phyloP scores from a whole-genome alignment of 2,113 vertebrate species.

The Pseudorasbora parva region DNA sequence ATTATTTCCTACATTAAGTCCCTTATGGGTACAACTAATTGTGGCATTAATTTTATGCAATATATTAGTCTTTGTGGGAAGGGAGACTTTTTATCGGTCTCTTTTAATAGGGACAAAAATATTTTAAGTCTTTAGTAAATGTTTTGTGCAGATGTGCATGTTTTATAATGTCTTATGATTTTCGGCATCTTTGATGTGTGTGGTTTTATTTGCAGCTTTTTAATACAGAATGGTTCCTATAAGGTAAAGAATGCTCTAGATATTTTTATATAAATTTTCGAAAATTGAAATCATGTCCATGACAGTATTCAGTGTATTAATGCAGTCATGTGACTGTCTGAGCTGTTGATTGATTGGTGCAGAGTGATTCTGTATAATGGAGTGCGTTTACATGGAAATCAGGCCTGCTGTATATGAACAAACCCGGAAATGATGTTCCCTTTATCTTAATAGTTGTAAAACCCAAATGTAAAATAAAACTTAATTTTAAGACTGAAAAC shows the following conservation, averaged over 20 bases:
- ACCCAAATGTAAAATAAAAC: slow-evolving; percentile 45
- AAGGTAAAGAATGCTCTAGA: slow-evolving; percentile 38
- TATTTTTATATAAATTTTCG: slow-evolving; percentile 48
- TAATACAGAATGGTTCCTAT: slow-evolving; percentile 41
- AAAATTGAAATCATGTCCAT: slow-evolving; percentile 27
- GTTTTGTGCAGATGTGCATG: slow-evolving; percentile 37
- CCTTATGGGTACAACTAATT: slow-evolving; percentile 21
- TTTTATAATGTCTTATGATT: slow-evolving; percentile 23
- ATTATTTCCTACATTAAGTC: slow-evolving; percentile 13
- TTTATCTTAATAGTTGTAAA: slow-evolving; percentile 41
- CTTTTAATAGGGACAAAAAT: slow-evolving; percentile 26
- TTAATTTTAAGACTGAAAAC: slow-evolving; percentile 32
- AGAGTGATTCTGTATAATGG: slow-evolving; percentile 29
- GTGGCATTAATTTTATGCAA: slow-evolving; percentile 48
- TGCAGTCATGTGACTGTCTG: slow-evolving; percentile 28
- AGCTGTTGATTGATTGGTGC: slow-evolving; percentile 37
- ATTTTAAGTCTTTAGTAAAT: slow-evolving; percentile 21
- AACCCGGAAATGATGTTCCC: slow-evolving; percentile 10
- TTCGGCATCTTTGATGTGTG: slow-evolving; percentile 16
- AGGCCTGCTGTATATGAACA: slow-evolving; percentile 42
- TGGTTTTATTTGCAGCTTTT: slow-evolving; percentile 42
- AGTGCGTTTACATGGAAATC: slow-evolving; percentile 36
- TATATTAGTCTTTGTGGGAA: slow-evolving; percentile 19
- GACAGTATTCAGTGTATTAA: slow-evolving; percentile 31
- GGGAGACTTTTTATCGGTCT: slow-evolving; percentile 16